Evolutionary conservation across 2,113 vertebrate species (phyloP), one percentile per base, ranked within the genome.

Genomic region (Zosterops japonicus): DNA sequence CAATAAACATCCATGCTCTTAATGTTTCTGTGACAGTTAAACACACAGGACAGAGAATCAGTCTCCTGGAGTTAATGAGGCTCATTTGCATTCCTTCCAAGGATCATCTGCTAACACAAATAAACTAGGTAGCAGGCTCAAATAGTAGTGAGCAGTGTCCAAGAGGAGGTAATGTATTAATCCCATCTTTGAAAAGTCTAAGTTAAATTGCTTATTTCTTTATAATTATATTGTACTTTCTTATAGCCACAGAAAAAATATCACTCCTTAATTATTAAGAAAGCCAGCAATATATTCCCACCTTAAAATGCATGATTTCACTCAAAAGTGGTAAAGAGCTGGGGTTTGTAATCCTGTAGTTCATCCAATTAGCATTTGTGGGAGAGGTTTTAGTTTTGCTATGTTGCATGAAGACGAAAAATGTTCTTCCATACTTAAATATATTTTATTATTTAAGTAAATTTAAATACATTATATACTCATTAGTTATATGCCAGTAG

Each of bases 51-150:
- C 56, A 61, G 64, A 81, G 28, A 59, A 91, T 42, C 79, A 81
- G 42, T 60, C 47, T 93, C 41, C 65, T 87, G 74, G 29, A 89
- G 78, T 63, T 96, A 95, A 96, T 94, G 78, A 95, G 61, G 27
- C 23, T 87, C 35, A 78, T 94, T 87, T 94, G 27, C 84, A 94
- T 96, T 78, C 81, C 35, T 78, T 77, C 65, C 65, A 94, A 94
- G 44, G 39, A 84, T 81, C 74, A 67, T 29, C 69, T 91, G 33
- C 47, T 87, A 91, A 84, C 47, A 84, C 47, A 72, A 61, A 74
- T 57, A 89, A 95, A 89, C 83, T 21, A 81, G 56, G 41, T 44
- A 87, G 35, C 33, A 91, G 35, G 29, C 29, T 91, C 23, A 53
- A 71, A 44, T 29, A 14, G 27, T 56, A 49, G 77, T 42, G 15